These are phyloP conservation scores for Phalera bucephala DNA, from an alignment of 2,888 invertebrate genomes.

Conservation along the genomic window DNA sequence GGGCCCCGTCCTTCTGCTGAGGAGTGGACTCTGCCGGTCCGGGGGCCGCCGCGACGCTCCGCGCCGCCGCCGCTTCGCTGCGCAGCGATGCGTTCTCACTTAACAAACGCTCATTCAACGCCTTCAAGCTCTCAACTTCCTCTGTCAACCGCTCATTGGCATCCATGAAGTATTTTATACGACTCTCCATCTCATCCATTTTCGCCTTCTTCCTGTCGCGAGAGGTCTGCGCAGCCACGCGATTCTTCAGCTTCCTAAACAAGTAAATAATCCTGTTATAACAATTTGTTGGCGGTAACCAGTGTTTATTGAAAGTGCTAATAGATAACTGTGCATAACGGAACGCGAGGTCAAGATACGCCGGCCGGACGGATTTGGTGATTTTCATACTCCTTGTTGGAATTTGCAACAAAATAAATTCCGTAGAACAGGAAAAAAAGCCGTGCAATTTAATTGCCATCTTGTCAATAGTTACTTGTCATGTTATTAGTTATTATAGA, in stretches of 20 bases:
- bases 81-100: constrained; percentile 85
- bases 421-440: too few relatives aligned
- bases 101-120: constrained; percentile 86
- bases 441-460: too few relatives aligned
- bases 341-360: constrained; percentile 27
- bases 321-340: constrained; percentile 32
- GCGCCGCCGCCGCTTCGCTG: constrained; percentile 77
- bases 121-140: constrained; percentile 86
- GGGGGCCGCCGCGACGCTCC: constrained; percentile 87
- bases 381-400: too few relatives aligned
- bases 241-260: constrained; percentile 94
- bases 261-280: constrained; percentile 13
- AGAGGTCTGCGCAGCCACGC: constrained; percentile 98
- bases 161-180: constrained; percentile 84
- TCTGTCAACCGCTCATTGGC: constrained; percentile 85
- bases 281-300: constrained; percentile 15
- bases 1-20: constrained; percentile 96
- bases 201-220: constrained; percentile 97
- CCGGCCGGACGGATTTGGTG: not conserved
- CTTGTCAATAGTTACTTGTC: too few relatives aligned
- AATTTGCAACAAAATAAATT: too few relatives aligned
- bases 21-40: constrained; percentile 94
- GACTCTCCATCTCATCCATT: constrained; percentile 93
- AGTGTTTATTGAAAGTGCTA: constrained; percentile 14
- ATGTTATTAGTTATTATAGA: too few relatives aligned